Evolutionary conservation across 2,797 vertebrate genomes (phyloP).

Genomic region (Sebastolobus alascanus): DNA sequence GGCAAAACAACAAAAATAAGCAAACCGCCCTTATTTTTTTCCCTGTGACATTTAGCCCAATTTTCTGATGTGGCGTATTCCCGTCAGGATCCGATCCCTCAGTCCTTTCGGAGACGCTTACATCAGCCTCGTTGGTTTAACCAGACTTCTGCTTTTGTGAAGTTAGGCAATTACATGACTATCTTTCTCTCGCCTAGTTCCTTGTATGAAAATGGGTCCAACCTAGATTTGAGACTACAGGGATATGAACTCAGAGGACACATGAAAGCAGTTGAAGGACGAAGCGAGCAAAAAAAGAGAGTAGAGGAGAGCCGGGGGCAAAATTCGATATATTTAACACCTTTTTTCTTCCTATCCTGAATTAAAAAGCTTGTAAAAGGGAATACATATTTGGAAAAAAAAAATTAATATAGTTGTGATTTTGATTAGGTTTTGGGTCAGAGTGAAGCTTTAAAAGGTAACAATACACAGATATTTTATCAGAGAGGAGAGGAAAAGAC

Average conservation of each 20-base stretch:
- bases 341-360: slow-evolving; percentile 14
- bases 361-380: slow-evolving; percentile 12
- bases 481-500: slow-evolving; percentile 22
- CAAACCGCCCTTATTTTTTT: slow-evolving; percentile 7
- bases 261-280: slow-evolving; percentile 82
- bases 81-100: slow-evolving; percentile 15
- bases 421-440: slow-evolving; percentile 27
- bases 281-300: slow-evolving; percentile 49
- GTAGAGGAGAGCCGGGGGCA: slow-evolving; percentile 47
- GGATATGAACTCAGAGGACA: slow-evolving; percentile 78
- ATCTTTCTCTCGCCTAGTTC: slow-evolving; percentile 53
- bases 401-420: slow-evolving; percentile 3
- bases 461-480: slow-evolving; percentile 42
- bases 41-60: slow-evolving; percentile 41
- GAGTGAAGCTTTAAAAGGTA: slow-evolving; percentile 29
- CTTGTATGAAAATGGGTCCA: slow-evolving; percentile 74
- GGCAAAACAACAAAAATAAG: slow-evolving; percentile 41
- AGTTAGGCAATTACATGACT: slow-evolving; percentile 52
- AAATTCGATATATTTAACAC: slow-evolving; percentile 47
- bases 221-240: slow-evolving; percentile 80
- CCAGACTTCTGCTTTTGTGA: slow-evolving; percentile 50
- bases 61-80: slow-evolving; percentile 24
- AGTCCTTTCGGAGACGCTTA: slow-evolving; percentile 31
- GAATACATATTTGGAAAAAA: slow-evolving; percentile 2
- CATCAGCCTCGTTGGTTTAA: slow-evolving; percentile 51